Percentiles rank a stretch among this genome's conserved stretches.
phyloP scores from a whole-genome alignment of 2,797 vertebrate species.

The Atherinosoma microstoma region DNA sequence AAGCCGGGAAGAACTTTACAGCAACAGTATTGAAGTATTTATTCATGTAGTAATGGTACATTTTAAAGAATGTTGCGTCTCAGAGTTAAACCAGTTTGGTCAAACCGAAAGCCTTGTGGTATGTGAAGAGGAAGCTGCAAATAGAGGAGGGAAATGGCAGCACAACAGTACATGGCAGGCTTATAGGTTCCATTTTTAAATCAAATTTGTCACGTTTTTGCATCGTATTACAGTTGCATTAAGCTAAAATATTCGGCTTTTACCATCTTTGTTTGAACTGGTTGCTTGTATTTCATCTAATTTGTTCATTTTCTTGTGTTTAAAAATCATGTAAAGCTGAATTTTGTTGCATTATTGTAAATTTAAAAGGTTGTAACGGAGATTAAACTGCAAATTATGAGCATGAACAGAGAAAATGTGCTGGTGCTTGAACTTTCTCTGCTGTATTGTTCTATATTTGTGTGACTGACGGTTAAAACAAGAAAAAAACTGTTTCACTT shows the following conservation, averaged over 20 bases:
- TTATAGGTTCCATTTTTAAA: not conserved
- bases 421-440: not conserved
- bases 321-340: no score
- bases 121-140: not conserved
- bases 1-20: no score
- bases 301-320: no score
- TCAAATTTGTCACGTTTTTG: fast-evolving
- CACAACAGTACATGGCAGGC: fast-evolving
- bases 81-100: not conserved
- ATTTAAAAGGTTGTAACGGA: no score
- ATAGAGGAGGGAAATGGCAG: not conserved
- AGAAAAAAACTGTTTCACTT: conserved; percentile 22
- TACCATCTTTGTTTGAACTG: no score
- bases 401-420: not conserved
- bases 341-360: no score
- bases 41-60: not conserved
- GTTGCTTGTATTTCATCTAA: no score
- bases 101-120: not conserved
- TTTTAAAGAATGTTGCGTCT: not conserved
- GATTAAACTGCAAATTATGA: no score
- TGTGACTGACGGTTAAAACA: not conserved
- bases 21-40: not conserved
- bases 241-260: not conserved
- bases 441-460: not conserved
- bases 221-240: not conserved